These are phyloP conservation scores for Hypomesus transpacificus DNA, from an alignment of 2,113 vertebrate species.

Conservation along the genomic window DNA sequence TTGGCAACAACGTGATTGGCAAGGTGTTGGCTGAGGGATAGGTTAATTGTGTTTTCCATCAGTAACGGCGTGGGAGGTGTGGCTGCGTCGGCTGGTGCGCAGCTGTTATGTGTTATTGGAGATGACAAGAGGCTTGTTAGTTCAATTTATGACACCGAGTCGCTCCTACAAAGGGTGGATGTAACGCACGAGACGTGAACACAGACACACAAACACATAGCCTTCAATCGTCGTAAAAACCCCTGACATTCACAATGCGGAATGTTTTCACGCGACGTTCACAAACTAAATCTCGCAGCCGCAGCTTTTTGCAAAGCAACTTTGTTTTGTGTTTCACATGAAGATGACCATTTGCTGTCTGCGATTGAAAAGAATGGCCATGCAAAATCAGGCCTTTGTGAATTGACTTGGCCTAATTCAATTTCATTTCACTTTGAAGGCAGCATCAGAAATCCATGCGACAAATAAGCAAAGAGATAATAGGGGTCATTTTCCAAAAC, in stretches of 20 bases:
- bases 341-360: constrained; percentile 2
- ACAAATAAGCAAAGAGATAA: constrained; percentile 13
- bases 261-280: neutral
- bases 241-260: constrained; percentile 41
- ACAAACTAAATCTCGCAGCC: neutral
- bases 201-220: neutral
- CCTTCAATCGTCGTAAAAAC: constrained; percentile 24
- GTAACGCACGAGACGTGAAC: constrained; percentile 24
- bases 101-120: constrained; percentile 50
- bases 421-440: constrained; percentile 48
- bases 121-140: constrained; percentile 52
- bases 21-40: constrained; percentile 20
- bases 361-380: constrained; percentile 41
- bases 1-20: constrained; percentile 29
- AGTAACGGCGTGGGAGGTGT: constrained; percentile 5
- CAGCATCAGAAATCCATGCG: constrained; percentile 32
- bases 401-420: constrained; percentile 27
- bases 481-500: constrained; percentile 30
- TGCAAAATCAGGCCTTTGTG: constrained; percentile 46
- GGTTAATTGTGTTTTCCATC: constrained; percentile 37
- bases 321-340: no score
- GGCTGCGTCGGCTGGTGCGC: constrained; percentile 3
- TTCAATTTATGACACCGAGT: constrained; percentile 43
- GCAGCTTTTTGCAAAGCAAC: no score
- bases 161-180: constrained; percentile 10